A percentile compares a stretch with the other conserved stretches of the same genome.
phyloP scores from a whole-genome alignment of 2,888 invertebrate species.

The Synergus laeviventris region DNA sequence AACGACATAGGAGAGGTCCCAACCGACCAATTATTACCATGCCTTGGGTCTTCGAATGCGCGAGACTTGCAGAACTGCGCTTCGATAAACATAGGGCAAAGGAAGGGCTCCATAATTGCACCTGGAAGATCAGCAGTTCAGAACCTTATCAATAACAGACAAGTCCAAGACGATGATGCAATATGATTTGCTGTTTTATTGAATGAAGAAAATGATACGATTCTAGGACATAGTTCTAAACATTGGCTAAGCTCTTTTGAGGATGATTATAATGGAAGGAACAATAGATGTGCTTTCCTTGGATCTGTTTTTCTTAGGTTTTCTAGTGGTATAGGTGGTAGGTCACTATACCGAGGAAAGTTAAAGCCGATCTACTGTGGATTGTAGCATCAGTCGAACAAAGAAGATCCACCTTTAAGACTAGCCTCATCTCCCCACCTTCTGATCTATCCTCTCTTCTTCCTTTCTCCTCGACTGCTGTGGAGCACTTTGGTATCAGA shows the following conservation, averaged over 20 bases:
- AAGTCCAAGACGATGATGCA: conserved; percentile 20
- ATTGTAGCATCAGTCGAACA: conserved; percentile 37
- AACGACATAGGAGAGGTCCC: conserved; percentile 58
- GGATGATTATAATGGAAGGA: not conserved
- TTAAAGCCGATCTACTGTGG: conserved; percentile 32
- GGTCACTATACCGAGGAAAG: conserved; percentile 33
- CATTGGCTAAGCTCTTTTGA: not conserved
- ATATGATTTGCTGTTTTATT: not conserved
- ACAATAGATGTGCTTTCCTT: not conserved
- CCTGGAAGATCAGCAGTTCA: not conserved
- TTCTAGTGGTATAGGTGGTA: conserved; percentile 14
- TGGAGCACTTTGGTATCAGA: conserved; percentile 41
- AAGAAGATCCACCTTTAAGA: conserved; percentile 34
- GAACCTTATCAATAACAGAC: conserved; percentile 12
- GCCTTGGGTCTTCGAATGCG: conserved; percentile 15
- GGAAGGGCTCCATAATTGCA: conserved; percentile 5
- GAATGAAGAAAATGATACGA: not conserved
- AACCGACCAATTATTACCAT: conserved; percentile 58
- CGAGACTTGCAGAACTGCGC: conserved; percentile 38
- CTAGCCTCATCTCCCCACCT: conserved; percentile 19
- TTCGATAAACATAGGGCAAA: conserved; percentile 50
- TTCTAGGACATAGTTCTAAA: not conserved
- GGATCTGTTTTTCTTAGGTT: not conserved
- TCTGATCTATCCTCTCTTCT: conserved; percentile 16
- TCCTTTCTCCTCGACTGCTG: conserved; percentile 38